A percentile compares a stretch with the other conserved stretches of the same genome.
Conservation (phyloP, 2,888 invertebrate genomes). For the Aethes cnicana region DNA sequence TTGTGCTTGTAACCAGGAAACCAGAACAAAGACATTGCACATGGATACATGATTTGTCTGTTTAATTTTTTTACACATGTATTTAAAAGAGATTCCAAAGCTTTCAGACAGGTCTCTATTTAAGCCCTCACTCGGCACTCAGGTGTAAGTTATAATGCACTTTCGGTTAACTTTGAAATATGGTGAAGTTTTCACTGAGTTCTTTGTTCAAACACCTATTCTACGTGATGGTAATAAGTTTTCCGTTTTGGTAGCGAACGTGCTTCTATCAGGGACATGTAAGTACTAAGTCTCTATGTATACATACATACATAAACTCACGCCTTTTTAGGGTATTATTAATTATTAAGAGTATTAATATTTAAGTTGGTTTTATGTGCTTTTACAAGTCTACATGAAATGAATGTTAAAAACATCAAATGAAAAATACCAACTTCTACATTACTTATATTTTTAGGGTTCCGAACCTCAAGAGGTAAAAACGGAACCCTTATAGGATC, state of each 20-base stretch:
- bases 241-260: constrained; percentile 15
- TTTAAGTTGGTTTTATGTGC: too few relatives aligned
- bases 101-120: constrained; percentile 50
- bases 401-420: too few relatives aligned
- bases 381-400: too few relatives aligned
- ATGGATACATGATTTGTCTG: constrained; percentile 10
- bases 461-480: too few relatives aligned
- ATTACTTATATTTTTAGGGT: too few relatives aligned
- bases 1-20: too few relatives aligned
- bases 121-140: constrained; percentile 40
- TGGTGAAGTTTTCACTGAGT: constrained; percentile 39
- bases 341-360: too few relatives aligned
- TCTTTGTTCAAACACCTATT: constrained; percentile 31
- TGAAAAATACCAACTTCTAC: too few relatives aligned
- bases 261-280: constrained; percentile 2
- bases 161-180: constrained; percentile 46
- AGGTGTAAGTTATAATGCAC: constrained; percentile 66
- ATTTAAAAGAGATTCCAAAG: constrained; percentile 50
- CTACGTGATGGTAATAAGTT: constrained; percentile 32
- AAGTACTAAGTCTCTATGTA: constrained; percentile 10
- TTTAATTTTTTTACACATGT: constrained; percentile 36
- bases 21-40: too few relatives aligned
- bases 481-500: too few relatives aligned
- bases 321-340: too few relatives aligned
- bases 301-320: too few relatives aligned